phyloP scores from a whole-genome alignment of 2,113 vertebrate species.

The Rhynchopsitta pachyrhyncha region DNA sequence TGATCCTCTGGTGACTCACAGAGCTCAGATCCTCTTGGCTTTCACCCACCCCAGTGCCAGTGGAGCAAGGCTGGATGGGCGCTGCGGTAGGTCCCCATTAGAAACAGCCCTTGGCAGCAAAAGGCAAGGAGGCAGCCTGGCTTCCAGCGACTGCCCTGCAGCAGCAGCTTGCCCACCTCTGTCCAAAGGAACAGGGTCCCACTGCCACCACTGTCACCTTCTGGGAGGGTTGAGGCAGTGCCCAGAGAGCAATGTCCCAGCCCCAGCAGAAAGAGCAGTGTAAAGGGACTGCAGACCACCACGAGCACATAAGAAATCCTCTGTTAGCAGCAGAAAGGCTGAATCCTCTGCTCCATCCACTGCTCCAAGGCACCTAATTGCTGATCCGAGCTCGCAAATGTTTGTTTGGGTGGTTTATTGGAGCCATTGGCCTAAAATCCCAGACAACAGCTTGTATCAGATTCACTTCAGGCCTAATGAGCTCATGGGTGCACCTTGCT shows the following conservation, averaged over 20 bases:
- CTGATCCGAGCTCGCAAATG: neutral
- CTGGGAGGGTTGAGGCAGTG: neutral
- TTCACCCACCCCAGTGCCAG: neutral
- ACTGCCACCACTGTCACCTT: neutral
- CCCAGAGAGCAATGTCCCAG: neutral
- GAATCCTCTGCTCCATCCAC: accelerated
- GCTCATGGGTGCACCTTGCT: neutral
- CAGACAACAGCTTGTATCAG: neutral
- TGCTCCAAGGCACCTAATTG: neutral
- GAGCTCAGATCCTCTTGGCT: neutral
- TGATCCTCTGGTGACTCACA: neutral
- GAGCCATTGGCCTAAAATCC: neutral
- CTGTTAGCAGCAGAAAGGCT: neutral
- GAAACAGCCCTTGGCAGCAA: neutral
- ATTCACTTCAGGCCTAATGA: conserved; percentile 32
- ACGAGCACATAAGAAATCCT: accelerated
- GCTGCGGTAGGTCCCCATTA: neutral
- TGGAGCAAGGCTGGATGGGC: neutral
- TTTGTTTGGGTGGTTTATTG: neutral
- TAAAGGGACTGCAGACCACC: neutral
- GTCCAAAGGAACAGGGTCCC: neutral
- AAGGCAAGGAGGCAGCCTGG: neutral
- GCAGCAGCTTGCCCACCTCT: neutral
- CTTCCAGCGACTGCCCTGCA: neutral
- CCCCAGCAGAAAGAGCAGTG: accelerated